Evolutionary conservation across 53 echinoderm and acorn worm genomes (phyloP).

Genomic region (Temnopleurus reevesii): DNA sequence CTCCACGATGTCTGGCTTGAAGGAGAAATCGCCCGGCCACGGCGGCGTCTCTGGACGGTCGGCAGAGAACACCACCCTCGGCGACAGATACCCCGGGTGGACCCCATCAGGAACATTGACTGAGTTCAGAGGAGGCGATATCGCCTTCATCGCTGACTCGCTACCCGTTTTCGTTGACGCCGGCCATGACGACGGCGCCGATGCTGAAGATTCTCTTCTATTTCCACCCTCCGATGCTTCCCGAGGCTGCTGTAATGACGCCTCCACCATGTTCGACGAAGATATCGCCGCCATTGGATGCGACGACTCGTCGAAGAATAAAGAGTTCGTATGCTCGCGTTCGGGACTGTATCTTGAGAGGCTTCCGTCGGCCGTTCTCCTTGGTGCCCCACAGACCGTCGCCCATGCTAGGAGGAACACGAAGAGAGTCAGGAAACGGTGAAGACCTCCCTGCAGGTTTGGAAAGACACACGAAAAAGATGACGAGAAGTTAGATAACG

Average conservation of each 20-base stretch:
- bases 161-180: slow-evolving; percentile 45
- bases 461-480: too few species aligned
- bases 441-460: slow-evolving; percentile 5
- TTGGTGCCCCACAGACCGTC: slow-evolving; percentile 38
- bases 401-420: slow-evolving; percentile 47
- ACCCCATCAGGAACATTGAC: not conserved
- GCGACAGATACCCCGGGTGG: slow-evolving; percentile 74
- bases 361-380: slow-evolving; percentile 9
- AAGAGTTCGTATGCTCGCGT: slow-evolving; percentile 26
- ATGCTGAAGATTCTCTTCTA: not conserved
- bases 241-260: not conserved
- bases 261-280: not conserved
- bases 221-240: not conserved
- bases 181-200: not conserved
- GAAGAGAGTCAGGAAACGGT: slow-evolving; percentile 33
- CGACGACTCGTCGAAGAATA: slow-evolving; percentile 7
- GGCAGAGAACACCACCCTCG: slow-evolving; percentile 80
- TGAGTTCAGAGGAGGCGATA: slow-evolving; percentile 20
- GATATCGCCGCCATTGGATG: slow-evolving; percentile 39
- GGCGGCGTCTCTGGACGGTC: slow-evolving; percentile 74
- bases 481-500: too few species aligned
- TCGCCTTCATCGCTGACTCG: not conserved
- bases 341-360: slow-evolving; percentile 3
- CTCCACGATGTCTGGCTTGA: slow-evolving; percentile 27
- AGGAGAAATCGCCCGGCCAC: slow-evolving; percentile 61